A percentile compares a stretch with the other conserved stretches of the same genome.
phyloP scores from a whole-genome alignment of 2,797 vertebrate species.

The Moxostoma hubbsi region DNA sequence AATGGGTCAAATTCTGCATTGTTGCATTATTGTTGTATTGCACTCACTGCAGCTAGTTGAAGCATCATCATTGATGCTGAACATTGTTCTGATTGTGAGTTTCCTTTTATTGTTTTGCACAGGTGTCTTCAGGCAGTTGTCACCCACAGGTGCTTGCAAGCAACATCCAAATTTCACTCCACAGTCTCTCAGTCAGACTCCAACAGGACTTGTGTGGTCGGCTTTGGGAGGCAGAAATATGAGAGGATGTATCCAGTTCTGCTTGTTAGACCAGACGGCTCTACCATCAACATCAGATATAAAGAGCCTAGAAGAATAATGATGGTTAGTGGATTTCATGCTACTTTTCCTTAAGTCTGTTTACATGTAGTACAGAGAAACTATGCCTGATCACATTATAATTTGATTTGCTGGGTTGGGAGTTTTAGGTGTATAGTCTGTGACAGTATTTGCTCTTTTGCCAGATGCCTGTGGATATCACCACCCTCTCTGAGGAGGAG shows the following conservation, averaged over 20 bases:
- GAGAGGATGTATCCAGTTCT: conserved; percentile 82
- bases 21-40: too few relatives aligned
- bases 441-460: not conserved
- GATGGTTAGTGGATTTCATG: conserved; percentile 69
- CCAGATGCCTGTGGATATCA: conserved; percentile 83
- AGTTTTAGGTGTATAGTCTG: not conserved
- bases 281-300: conserved; percentile 86
- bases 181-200: conserved; percentile 67
- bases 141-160: not conserved
- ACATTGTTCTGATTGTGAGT: too few relatives aligned
- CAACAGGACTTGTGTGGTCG: conserved; percentile 78
- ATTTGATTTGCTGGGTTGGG: too few relatives aligned
- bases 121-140: conserved; percentile 58
- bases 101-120: not conserved
- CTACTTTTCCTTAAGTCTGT: not conserved
- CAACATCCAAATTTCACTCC: conserved; percentile 62
- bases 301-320: conserved; percentile 84
- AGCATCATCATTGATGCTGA: too few relatives aligned
- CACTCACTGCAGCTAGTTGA: too few relatives aligned
- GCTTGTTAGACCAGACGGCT: conserved; percentile 85
- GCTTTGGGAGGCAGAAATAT: conserved; percentile 77
- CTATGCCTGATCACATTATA: not conserved
- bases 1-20: too few relatives aligned
- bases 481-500: conserved; percentile 77
- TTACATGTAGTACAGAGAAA: not conserved